These are phyloP conservation scores for Osmerus mordax DNA, from an alignment of 2,113 vertebrate genomes.

Conservation along the genomic window DNA sequence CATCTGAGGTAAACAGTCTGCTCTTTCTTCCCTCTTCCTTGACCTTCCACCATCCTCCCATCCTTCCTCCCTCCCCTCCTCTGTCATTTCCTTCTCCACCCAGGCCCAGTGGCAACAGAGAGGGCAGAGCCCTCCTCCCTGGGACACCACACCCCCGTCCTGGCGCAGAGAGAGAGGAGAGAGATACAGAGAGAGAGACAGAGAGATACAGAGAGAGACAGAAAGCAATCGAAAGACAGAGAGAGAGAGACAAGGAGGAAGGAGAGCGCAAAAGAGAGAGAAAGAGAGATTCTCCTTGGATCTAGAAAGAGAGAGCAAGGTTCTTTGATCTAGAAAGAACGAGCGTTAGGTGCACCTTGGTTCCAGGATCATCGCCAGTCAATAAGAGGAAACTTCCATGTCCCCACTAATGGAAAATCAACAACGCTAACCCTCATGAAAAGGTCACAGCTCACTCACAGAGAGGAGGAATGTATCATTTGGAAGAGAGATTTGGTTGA, in stretches of 20 bases:
- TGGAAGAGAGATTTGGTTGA: constrained; percentile 16
- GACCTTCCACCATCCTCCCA: not conserved
- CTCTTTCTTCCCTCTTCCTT: not conserved
- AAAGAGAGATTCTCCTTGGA: too few species aligned
- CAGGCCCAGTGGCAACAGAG: not conserved
- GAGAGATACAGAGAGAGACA: not conserved
- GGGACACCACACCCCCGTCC: not conserved
- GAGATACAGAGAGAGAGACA: not conserved
- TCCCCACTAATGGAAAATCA: too few species aligned
- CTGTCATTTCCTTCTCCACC: not conserved
- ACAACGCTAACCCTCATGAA: not conserved
- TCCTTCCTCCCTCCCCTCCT: not conserved
- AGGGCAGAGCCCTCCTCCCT: not conserved
- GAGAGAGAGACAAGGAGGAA: not conserved
- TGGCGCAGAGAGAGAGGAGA: not conserved
- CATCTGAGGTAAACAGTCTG: not conserved
- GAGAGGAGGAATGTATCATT: constrained; percentile 19
- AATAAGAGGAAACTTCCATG: not conserved
- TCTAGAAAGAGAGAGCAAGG: not conserved
- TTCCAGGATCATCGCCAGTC: not conserved
- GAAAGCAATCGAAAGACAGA: not conserved
- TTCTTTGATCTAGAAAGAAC: not conserved
- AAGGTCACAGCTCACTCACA: constrained; percentile 7
- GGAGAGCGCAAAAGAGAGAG: not conserved
- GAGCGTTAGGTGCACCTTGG: not conserved